Conservation (phyloP, 2,888 invertebrate species). For the Ditula angustiorana region DNA sequence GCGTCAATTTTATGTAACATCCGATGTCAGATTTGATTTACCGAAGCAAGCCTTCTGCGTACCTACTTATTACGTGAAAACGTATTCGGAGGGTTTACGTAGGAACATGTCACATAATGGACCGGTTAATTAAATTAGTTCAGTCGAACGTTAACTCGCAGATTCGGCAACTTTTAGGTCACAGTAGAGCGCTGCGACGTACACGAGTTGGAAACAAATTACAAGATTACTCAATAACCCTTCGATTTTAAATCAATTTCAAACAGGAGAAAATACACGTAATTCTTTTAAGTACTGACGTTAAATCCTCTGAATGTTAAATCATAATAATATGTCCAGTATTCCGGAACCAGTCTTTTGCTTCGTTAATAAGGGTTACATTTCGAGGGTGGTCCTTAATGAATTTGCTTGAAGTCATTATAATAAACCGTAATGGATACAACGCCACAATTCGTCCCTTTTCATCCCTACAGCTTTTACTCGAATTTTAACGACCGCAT, state of each 20-base stretch:
- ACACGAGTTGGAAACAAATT: background rate
- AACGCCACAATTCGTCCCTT: background rate
- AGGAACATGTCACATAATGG: constrained; percentile 27
- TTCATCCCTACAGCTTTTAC: background rate
- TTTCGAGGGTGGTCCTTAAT: background rate
- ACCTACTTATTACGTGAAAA: constrained; percentile 20
- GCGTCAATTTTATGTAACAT: constrained; percentile 18
- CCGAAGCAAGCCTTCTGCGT: background rate
- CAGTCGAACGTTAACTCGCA: constrained; percentile 5
- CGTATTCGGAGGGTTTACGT: constrained; percentile 17
- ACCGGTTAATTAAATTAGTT: constrained; percentile 40
- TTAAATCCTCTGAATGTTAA: no score
- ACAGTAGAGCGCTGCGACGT: background rate
- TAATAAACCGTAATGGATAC: background rate
- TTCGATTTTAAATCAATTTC: background rate
- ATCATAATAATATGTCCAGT: background rate
- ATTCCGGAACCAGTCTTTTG: background rate
- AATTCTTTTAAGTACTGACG: no score
- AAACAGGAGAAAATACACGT: background rate
- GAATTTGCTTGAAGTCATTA: background rate
- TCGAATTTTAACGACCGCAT: background rate
- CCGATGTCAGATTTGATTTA: constrained; percentile 24
- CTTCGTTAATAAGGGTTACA: background rate
- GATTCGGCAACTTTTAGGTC: constrained; percentile 1
- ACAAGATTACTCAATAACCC: constrained; percentile 1